These are phyloP conservation scores for Macrotus californicus DNA, from an alignment of 2,113 vertebrate species.

Conservation along the genomic window DNA sequence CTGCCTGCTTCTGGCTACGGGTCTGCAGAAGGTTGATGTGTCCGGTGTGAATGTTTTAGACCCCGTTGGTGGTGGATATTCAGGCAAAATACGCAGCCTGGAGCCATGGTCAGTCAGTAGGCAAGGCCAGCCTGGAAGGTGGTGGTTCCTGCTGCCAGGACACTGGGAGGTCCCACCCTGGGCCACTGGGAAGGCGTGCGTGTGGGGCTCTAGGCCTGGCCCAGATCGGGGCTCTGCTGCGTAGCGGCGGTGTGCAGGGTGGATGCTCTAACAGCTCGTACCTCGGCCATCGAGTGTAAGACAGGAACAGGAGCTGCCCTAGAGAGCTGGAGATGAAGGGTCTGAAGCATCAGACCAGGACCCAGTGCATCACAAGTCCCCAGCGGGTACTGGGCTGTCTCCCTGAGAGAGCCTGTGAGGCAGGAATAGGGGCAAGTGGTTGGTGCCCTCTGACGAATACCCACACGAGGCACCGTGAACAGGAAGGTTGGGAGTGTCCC, in stretches of 20 bases:
- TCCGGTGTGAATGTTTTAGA: background rate
- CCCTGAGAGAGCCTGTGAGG: no score
- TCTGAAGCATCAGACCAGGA: accelerated
- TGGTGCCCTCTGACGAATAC: no score
- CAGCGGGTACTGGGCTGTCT: no score
- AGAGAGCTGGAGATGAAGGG: no score
- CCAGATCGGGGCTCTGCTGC: background rate
- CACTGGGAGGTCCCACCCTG: accelerated
- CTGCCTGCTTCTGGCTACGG: background rate
- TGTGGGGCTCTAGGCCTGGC: accelerated
- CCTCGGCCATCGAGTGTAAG: background rate
- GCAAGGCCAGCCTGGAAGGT: no score
- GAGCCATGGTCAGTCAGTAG: accelerated
- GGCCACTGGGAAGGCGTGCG: accelerated
- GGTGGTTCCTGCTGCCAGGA: no score
- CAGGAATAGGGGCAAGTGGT: no score
- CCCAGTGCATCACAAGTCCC: no score
- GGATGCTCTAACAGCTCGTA: accelerated
- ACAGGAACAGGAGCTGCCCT: background rate
- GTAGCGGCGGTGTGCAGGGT: background rate
- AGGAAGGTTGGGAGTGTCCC: no score
- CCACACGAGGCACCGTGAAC: no score
- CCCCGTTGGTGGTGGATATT: background rate
- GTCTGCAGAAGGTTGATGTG: background rate
- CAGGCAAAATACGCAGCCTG: background rate